Evolutionary conservation across 2,797 vertebrate species (phyloP).

Genomic region (Salmo trutta): DNA sequence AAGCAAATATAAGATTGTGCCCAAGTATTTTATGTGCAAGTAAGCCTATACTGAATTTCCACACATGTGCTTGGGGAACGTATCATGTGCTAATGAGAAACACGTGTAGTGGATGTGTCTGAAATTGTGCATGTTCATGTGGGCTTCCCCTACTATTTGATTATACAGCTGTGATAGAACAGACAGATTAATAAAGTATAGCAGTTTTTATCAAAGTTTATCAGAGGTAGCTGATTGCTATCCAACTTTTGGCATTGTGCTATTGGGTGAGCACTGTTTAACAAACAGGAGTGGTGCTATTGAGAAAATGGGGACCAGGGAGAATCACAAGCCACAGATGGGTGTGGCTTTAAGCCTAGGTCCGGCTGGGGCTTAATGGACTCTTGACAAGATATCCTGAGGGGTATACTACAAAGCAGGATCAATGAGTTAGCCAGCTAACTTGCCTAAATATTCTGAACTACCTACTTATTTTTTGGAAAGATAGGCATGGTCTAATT

Average conservation of each 20-base stretch:
- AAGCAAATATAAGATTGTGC: background rate
- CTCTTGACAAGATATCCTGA: background rate
- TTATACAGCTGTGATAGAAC: background rate
- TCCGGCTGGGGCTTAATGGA: background rate
- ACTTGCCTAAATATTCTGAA: too few relatives aligned
- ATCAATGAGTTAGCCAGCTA: too few relatives aligned
- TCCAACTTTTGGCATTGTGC: background rate
- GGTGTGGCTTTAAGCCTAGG: background rate
- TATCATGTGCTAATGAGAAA: background rate
- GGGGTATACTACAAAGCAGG: background rate
- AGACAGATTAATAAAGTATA: background rate
- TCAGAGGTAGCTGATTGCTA: background rate
- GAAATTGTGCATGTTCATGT: background rate
- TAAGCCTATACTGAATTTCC: too few relatives aligned
- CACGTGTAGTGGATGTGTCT: background rate
- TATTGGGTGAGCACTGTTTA: background rate
- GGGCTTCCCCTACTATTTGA: background rate
- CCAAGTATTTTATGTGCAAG: background rate
- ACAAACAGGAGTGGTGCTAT: conserved; percentile 11
- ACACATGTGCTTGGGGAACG: background rate
- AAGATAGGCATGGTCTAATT: background rate
- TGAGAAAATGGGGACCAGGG: background rate
- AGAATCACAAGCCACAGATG: background rate
- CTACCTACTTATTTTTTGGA: too few relatives aligned
- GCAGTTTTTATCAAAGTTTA: background rate